Base-by-base conservation (phyloP, 2,797 vertebrate genomes). In the Micrastur ruficollis region DNA sequence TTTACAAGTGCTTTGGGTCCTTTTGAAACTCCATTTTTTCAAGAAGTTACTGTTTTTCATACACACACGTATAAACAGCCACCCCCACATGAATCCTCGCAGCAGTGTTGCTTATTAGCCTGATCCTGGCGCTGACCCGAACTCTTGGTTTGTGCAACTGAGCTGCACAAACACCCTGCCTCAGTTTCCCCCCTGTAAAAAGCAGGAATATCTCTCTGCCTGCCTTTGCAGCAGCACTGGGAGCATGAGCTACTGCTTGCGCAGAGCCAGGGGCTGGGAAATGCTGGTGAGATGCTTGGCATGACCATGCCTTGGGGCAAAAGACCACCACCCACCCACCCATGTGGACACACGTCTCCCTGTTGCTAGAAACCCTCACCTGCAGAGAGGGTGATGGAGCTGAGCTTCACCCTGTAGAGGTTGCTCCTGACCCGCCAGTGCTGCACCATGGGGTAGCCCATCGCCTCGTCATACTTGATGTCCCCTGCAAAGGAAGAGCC, bases 351-450 rank as follows among this genome's bases (percentile, higher is more conserved):
- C 9, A 1, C 2, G 0, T 14, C 26, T 49, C 44, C 8, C 47
- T 4, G 7, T 31, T 6, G 15, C 16, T 31, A 85, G 78, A 56
- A 74, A 21, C 19, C 65, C 98, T 98, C 97, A 99, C 99, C 99
- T 99, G 99, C 97, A 9, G 99, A 99, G 53, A 99, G 98, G 11
- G 99, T 99, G 97, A 99, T 99, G 94, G 99, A 98, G 97, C 99
- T 99, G 90, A 99, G 99, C 94, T 99, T 99, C 96, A 99, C 99
- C 84, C 98, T 99, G 98, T 99, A 99, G 53, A 99, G 98, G 97
- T 99, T 99, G 98, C 99, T 99, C 49, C 99, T 98, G 42, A 99
- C 99, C 65, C 99, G 97, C 99, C 99, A 99, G 94, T 99, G 99
- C 92, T 99, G 99, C 61, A 99, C 98, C 99, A 99, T 99, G 20